A percentile compares a stretch with the other conserved stretches of the same genome.
Conservation (phyloP, 2,888 invertebrate species). For the Apamea crenata region DNA sequence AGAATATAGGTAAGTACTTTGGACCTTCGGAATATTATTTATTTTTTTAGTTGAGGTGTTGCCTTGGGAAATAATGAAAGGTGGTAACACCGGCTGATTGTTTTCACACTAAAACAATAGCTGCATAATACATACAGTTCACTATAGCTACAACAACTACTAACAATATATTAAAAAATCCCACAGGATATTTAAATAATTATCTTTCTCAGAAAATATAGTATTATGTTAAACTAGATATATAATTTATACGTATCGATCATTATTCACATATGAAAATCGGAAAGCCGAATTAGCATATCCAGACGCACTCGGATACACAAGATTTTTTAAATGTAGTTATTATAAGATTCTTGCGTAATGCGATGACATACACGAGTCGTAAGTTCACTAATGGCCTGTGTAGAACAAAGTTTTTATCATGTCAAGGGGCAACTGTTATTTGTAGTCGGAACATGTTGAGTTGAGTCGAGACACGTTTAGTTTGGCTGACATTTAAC, state of each 20-base stretch:
- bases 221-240: neutral
- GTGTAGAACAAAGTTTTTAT: constrained; percentile 36
- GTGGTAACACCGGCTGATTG: constrained; percentile 25
- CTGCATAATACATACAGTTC: constrained; percentile 16
- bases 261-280: neutral
- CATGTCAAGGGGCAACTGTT: constrained; percentile 52
- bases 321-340: constrained; percentile 5
- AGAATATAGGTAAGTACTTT: constrained; percentile 4
- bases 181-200: constrained; percentile 13
- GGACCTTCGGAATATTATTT: constrained; percentile 23
- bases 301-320: neutral
- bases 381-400: constrained; percentile 26
- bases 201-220: neutral
- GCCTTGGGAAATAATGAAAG: constrained; percentile 43
- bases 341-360: constrained; percentile 19
- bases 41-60: constrained; percentile 45
- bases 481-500: constrained; percentile 34
- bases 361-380: constrained; percentile 24
- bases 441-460: constrained; percentile 50
- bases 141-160: constrained; percentile 16
- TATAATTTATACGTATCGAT: neutral
- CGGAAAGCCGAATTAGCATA: neutral
- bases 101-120: constrained; percentile 48
- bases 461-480: neutral
- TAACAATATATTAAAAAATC: constrained; percentile 13